These are phyloP conservation scores for Carposina sasakii DNA, from an alignment of 1,140 invertebrate species.

Conservation along the genomic window DNA sequence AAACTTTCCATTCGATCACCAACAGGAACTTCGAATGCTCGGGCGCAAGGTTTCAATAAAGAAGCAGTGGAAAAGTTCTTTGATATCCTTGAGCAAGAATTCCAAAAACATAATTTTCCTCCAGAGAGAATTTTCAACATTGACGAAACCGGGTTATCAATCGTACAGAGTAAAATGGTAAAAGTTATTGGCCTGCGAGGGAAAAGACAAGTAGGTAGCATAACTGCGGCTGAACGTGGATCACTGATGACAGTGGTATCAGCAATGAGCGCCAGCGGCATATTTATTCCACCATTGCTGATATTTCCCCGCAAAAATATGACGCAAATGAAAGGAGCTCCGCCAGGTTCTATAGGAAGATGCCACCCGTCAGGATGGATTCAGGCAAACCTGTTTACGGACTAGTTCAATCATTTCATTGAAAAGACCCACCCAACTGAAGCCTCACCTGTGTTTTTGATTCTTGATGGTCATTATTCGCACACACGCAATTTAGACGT, in stretches of 20 bases:
- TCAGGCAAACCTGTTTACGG: constrained; percentile 25
- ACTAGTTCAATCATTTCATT: constrained; percentile 45
- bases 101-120: constrained; percentile 23
- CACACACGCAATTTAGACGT: constrained; percentile 45
- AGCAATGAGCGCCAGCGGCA: constrained; percentile 35
- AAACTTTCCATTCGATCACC: constrained; percentile 35
- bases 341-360: constrained; percentile 31
- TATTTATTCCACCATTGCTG: constrained; percentile 35
- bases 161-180: constrained; percentile 27
- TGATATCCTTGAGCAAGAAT: constrained; percentile 17
- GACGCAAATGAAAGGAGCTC: constrained; percentile 35
- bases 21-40: constrained; percentile 34
- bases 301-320: constrained; percentile 25
- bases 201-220: constrained; percentile 36
- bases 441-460: constrained; percentile 33
- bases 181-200: constrained; percentile 37
- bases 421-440: constrained; percentile 19
- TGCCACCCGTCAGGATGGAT: constrained; percentile 32
- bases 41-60: constrained; percentile 37
- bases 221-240: constrained; percentile 39
- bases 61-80: constrained; percentile 33
- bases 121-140: constrained; percentile 32
- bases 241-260: constrained; percentile 36
- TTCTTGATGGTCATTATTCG: constrained; percentile 37
- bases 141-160: constrained; percentile 39